Conservation (phyloP, 2,888 invertebrate species). For the Acanthosepion pharaonis region DNA sequence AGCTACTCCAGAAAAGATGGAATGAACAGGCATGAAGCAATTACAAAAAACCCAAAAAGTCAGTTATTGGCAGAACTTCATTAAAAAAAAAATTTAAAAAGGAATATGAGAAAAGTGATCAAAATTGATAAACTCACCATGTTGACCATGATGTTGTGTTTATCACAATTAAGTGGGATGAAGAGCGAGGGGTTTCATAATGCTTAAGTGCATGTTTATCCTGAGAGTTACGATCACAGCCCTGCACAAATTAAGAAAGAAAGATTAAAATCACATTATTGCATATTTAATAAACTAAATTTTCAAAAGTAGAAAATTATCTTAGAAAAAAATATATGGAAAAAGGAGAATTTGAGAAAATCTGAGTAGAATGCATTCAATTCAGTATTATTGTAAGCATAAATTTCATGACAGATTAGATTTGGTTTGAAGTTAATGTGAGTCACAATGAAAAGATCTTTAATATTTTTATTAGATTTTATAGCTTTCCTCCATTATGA, state of each 20-base stretch:
- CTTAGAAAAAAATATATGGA: neutral
- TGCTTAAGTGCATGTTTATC: slow-evolving; percentile 73
- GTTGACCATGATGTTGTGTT: slow-evolving; percentile 67
- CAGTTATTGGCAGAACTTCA: too few relatives aligned
- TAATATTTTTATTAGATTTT: too few relatives aligned
- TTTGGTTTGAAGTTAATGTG: neutral
- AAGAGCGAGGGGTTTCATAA: slow-evolving; percentile 69
- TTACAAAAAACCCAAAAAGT: too few relatives aligned
- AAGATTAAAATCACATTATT: neutral
- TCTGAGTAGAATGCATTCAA: neutral
- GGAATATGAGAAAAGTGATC: neutral
- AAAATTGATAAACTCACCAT: slow-evolving; percentile 62
- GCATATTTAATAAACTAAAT: neutral
- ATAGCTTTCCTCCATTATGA: too few relatives aligned
- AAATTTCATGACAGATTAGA: neutral
- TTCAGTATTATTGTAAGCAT: neutral
- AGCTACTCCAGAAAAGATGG: too few relatives aligned
- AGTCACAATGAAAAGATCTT: too few relatives aligned
- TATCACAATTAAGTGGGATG: slow-evolving; percentile 70
- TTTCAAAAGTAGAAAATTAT: neutral
- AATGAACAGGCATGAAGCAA: too few relatives aligned
- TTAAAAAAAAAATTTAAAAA: too few relatives aligned
- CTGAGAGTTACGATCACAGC: slow-evolving; percentile 72
- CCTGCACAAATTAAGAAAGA: slow-evolving; percentile 59
- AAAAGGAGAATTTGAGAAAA: neutral